Evolutionary conservation across 2,888 invertebrate genomes (phyloP), one percentile per base, ranked within the genome.

Genomic region (Tineola bisselliella): DNA sequence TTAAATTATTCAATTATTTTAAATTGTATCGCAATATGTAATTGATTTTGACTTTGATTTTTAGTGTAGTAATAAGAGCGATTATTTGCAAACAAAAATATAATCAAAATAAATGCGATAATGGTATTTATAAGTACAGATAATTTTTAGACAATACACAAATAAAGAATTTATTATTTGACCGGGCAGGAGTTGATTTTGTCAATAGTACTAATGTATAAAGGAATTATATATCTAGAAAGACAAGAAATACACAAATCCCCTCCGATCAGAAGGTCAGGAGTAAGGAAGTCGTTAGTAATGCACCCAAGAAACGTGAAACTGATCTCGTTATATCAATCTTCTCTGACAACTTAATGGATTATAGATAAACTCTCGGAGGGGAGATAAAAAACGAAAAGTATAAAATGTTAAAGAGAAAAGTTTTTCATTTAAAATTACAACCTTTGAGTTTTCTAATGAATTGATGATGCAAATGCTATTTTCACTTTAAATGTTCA

Each of bases 341-440:
- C 84, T 80, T 75, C 70, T 69, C 67, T 78, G 84, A 83, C 84
- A 81, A 76, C 76, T 77, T 86, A 86, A 86, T 84, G 84, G 84
- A 84, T 79, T 76, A 78, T 70, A 79, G 71, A 75, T 79, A 77
- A 72, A 71, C 74, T 73, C 74, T 70, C 67, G 63, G 66, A 72
- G 75, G 80, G 75, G 73, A 62, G 61, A 62, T 63, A 67, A 72
- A 72, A 72, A 71, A 71, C 61, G 19, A 25, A 58, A 58, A 58
- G 58, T 25, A 48, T 12, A 48, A 56, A 56, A n/a, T 30, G 18
- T 11, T 25, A 33, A 58, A 31, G 33, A 15, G 58, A 58, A 31
- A 58, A 58, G 19, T 15, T 58, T 58, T 58, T 15, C 8, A 4
- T 31, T 58, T 58, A 54, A 58, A 58, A 31, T 58, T 58, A 33